Conservation (phyloP, 2,888 invertebrate species). For the Plagiodera versicolora region DNA sequence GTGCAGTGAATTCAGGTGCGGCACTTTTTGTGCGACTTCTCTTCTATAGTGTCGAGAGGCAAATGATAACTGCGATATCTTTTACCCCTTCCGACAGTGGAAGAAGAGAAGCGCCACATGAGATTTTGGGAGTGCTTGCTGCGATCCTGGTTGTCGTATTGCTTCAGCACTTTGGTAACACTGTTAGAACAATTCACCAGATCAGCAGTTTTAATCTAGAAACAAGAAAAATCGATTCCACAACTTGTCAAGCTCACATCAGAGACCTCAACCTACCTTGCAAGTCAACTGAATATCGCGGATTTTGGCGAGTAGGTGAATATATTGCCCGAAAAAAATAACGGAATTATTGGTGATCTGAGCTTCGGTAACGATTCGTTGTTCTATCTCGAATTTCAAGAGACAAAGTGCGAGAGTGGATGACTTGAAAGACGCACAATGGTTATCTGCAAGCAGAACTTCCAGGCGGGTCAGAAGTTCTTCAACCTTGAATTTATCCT, state of each 20-base stretch:
- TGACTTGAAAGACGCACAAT: constrained; percentile 72
- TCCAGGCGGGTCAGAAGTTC: constrained; percentile 63
- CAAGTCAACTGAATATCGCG: constrained; percentile 71
- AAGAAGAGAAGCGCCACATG: constrained; percentile 75
- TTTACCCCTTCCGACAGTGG: constrained; percentile 58
- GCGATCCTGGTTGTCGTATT: constrained; percentile 73
- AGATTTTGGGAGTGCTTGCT: constrained; percentile 71
- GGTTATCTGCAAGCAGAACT: constrained; percentile 74
- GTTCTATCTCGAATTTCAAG: constrained; percentile 71
- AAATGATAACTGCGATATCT: constrained; percentile 27
- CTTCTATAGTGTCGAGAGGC: constrained; percentile 33
- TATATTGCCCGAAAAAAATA: constrained; percentile 54
- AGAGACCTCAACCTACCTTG: constrained; percentile 58
- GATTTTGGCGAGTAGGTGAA: constrained; percentile 70
- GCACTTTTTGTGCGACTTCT: constrained; percentile 19
- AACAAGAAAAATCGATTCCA: constrained; percentile 17
- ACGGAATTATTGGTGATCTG: constrained; percentile 40
- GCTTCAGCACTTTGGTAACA: constrained; percentile 66
- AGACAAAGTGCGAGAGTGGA: constrained; percentile 78
- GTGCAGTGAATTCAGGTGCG: neutral
- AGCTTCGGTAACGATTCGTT: constrained; percentile 40
- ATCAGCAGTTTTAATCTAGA: constrained; percentile 56
- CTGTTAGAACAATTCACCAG: constrained; percentile 65
- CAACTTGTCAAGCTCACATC: too few relatives aligned
- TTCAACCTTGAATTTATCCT: constrained; percentile 25